Percentiles rank a stretch among this genome's conserved stretches.
Conservation (phyloP, 2,797 vertebrate species). For the Nyctalus aviator region DNA sequence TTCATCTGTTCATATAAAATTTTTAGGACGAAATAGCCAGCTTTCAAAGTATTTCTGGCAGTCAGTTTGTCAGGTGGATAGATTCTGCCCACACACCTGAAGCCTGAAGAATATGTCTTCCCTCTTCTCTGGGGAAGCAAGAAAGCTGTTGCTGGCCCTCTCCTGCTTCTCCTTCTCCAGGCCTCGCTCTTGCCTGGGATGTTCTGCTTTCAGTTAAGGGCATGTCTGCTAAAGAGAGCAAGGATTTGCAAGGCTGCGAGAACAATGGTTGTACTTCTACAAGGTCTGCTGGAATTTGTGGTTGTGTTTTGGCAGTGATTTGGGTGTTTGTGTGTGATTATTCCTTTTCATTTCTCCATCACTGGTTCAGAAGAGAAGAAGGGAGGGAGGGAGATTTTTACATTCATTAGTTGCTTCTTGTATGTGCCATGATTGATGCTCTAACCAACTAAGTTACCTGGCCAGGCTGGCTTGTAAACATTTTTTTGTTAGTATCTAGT, state of each 20-base stretch:
- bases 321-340: neutral
- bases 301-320: neutral
- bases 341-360: neutral
- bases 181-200: neutral
- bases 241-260: neutral
- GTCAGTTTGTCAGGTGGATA: neutral
- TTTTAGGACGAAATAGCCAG: neutral
- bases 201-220: neutral
- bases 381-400: neutral
- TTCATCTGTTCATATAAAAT: neutral
- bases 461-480: neutral
- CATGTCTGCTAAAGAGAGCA: neutral
- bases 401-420: neutral
- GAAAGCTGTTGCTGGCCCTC: neutral
- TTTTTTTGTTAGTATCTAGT: neutral
- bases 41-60: constrained; percentile 1
- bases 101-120: neutral
- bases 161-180: neutral
- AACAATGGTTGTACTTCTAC: neutral
- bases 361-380: neutral
- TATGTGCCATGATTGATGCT: no score
- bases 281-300: neutral
- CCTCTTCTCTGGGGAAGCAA: neutral
- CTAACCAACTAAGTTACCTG: neutral
- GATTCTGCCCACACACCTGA: neutral